A percentile compares a stretch with the other conserved stretches of the same genome.
Conservation (phyloP, 2,888 invertebrate genomes). For the Amblyjoppa proteus region DNA sequence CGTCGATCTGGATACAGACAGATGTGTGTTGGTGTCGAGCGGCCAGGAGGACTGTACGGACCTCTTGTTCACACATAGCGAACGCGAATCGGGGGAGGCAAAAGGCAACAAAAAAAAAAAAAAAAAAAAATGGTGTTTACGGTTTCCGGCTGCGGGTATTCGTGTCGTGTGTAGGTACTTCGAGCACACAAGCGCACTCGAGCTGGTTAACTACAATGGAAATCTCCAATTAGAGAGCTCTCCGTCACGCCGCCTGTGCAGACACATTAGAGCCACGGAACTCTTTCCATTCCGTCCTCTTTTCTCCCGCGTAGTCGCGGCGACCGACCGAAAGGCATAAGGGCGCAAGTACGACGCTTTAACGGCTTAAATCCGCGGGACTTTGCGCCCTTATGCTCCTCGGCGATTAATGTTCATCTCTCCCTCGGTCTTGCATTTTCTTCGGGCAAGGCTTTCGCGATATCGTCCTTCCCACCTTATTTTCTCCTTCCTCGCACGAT, state of each 20-base stretch:
- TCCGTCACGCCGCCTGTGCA: slow-evolving; percentile 69
- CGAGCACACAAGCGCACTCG: slow-evolving; percentile 38
- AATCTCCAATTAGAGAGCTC: slow-evolving; percentile 73
- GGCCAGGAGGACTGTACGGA: background rate
- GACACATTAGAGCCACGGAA: slow-evolving; percentile 66
- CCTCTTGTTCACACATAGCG: slow-evolving; percentile 15
- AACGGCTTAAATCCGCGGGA: background rate
- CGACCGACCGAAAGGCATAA: background rate
- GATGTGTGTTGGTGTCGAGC: slow-evolving; percentile 26
- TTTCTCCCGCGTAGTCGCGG: background rate
- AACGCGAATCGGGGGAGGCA: slow-evolving; percentile 40
- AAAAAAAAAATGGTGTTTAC: slow-evolving; percentile 63
- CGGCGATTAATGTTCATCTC: background rate
- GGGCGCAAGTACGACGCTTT: background rate
- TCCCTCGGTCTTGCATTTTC: slow-evolving; percentile 21
- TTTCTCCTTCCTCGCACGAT: background rate
- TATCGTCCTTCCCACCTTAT: slow-evolving; percentile 37
- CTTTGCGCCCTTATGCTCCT: background rate
- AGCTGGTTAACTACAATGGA: slow-evolving; percentile 71
- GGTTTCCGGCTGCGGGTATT: slow-evolving; percentile 64
- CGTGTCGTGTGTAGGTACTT: slow-evolving; percentile 33
- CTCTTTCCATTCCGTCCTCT: slow-evolving; percentile 43
- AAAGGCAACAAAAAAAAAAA: background rate
- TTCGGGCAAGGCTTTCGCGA: slow-evolving; percentile 29
- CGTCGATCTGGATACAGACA: slow-evolving; percentile 49